Evolutionary conservation across 1,140 invertebrate species (phyloP).

Genomic region (Zaprionus tsacasi): DNA sequence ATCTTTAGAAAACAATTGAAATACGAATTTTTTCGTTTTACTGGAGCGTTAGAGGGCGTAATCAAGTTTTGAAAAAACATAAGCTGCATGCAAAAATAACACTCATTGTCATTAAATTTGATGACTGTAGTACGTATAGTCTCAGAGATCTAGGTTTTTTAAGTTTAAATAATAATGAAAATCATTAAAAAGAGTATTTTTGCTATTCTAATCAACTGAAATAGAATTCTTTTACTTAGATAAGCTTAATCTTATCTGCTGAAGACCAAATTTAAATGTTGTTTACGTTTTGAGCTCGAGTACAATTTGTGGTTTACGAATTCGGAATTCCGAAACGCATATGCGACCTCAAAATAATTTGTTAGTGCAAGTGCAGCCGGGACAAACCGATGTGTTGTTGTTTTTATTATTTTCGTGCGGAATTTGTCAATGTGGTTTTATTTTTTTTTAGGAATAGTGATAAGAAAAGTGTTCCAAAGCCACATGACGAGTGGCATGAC

Average conservation of each 20-base stretch:
- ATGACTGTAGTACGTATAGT: not conserved
- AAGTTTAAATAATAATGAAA: too few species aligned
- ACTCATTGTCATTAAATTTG: not conserved
- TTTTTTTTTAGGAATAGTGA: not conserved
- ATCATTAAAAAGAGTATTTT: not conserved
- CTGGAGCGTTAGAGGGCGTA: too few species aligned
- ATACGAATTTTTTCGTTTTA: too few species aligned
- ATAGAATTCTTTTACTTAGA: not conserved
- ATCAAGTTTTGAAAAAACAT: not conserved
- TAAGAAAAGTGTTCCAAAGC: constrained; percentile 10
- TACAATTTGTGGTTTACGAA: not conserved
- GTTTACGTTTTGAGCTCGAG: not conserved
- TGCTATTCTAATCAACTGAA: not conserved
- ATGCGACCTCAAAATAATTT: not conserved
- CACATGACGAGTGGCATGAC: not conserved
- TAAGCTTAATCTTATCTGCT: not conserved
- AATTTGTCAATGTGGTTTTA: constrained; percentile 20
- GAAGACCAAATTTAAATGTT: not conserved
- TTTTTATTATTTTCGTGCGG: not conserved
- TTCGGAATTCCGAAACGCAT: not conserved
- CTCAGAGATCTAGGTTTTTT: not conserved
- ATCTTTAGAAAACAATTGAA: too few species aligned
- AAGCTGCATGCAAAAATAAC: not conserved
- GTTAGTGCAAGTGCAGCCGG: not conserved
- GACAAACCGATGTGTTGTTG: not conserved